These are phyloP conservation scores for Nycticebus coucang DNA, from an alignment of 2,113 vertebrate species.

Conservation along the genomic window DNA sequence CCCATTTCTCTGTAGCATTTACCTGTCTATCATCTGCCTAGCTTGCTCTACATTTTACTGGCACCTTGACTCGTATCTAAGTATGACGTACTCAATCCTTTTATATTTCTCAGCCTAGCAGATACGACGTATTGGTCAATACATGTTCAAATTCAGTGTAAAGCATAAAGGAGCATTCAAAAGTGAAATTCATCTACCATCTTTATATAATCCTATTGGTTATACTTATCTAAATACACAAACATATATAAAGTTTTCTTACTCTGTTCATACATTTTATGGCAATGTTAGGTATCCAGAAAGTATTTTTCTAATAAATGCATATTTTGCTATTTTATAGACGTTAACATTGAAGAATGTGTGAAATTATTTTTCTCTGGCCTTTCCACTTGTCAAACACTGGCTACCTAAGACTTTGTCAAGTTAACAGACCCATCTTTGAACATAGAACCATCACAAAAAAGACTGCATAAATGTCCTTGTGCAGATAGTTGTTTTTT, in stretches of 20 bases:
- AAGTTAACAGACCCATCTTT: neutral
- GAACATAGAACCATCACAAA: neutral
- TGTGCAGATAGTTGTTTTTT: neutral
- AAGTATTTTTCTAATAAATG: neutral
- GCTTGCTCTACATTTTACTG: neutral
- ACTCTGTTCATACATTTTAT: neutral
- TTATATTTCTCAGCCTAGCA: neutral
- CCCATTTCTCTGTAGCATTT: neutral
- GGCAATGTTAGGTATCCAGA: neutral
- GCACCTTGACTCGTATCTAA: neutral
- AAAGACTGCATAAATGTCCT: neutral
- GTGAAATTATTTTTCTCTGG: neutral
- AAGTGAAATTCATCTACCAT: neutral
- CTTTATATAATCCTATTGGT: neutral
- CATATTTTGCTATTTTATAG: constrained; percentile 10
- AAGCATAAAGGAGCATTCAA: neutral
- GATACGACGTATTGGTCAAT: neutral
- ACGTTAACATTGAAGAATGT: neutral
- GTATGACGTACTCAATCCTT: neutral
- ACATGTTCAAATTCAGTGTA: constrained; percentile 13
- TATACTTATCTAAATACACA: neutral
- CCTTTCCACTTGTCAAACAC: neutral
- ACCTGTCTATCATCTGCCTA: neutral
- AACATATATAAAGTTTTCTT: neutral
- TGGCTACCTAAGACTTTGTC: neutral